Percentiles rank a stretch among this genome's conserved stretches.
Evolutionary conservation across 2,888 invertebrate species (phyloP).

Genomic region (Atethmia centrago): DNA sequence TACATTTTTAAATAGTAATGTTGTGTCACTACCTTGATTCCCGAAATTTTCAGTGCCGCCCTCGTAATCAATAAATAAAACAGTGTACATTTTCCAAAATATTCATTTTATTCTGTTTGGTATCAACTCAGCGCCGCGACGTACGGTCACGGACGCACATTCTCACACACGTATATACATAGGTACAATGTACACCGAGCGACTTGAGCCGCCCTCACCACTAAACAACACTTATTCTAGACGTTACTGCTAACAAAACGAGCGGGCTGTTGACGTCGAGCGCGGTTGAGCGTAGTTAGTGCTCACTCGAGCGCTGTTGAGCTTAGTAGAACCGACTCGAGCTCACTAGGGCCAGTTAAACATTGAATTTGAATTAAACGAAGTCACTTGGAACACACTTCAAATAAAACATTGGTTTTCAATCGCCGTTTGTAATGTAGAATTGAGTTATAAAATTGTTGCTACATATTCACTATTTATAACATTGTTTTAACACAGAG

Average conservation of each 20-base stretch:
- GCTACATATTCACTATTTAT: conserved; percentile 16
- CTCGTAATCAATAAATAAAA: conserved; percentile 37
- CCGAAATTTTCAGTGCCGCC: too few relatives aligned
- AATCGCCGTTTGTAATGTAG: not conserved
- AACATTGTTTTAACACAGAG: conserved; percentile 6
- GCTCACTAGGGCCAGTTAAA: not conserved
- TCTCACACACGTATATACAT: conserved; percentile 49
- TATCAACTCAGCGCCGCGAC: conserved; percentile 52
- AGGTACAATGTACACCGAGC: conserved; percentile 56
- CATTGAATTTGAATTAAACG: not conserved
- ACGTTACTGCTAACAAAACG: conserved; percentile 1
- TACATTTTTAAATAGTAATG: too few relatives aligned
- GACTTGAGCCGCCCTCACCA: not conserved
- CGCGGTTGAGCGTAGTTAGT: not conserved
- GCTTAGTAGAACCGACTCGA: not conserved
- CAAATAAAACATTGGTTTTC: conserved; percentile 16
- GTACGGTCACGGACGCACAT: conserved; percentile 20
- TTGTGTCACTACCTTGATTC: too few relatives aligned
- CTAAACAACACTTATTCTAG: conserved; percentile 25
- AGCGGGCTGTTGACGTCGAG: not conserved
- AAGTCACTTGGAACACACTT: conserved; percentile 16
- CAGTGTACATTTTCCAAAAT: conserved; percentile 56
- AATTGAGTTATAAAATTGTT: conserved; percentile 13
- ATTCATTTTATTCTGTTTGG: conserved; percentile 68
- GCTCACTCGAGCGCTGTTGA: not conserved